These are phyloP conservation scores for Dendronephthya gigantea DNA, from an alignment of 64 coral and sea anemone species.

Conservation along the genomic window DNA sequence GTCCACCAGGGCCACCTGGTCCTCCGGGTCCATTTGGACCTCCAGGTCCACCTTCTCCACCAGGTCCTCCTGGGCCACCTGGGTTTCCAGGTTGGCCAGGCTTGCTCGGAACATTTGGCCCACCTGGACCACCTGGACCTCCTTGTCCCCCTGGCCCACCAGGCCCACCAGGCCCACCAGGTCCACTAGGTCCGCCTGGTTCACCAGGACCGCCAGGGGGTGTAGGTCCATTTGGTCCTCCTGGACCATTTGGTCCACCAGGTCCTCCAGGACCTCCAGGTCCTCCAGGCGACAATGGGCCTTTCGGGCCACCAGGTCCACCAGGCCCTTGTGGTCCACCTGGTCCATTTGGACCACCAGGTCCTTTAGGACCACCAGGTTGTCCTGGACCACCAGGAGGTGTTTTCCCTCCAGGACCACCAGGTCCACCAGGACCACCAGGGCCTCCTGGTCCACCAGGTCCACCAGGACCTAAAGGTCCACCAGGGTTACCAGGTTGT, in stretches of 20 bases:
- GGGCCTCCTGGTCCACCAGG: background rate
- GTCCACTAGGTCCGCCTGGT: background rate
- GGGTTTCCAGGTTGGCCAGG: slow-evolving; percentile 17
- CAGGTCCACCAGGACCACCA: background rate
- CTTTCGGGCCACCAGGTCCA: too few species aligned
- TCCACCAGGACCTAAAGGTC: background rate
- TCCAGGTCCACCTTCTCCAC: background rate
- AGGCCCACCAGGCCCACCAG: slow-evolving; percentile 27
- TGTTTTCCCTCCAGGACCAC: background rate
- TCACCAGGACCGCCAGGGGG: background rate
- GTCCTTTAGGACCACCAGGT: background rate
- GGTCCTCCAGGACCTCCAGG: background rate
- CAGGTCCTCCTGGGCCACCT: slow-evolving; percentile 55
- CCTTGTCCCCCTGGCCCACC: slow-evolving; percentile 26
- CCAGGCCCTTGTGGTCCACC: too few species aligned
- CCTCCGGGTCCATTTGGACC: slow-evolving; percentile 48
- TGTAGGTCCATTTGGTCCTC: slow-evolving; percentile 21
- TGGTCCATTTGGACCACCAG: background rate
- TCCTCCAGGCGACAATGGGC: too few species aligned
- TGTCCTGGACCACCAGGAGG: background rate
- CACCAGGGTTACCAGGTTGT: background rate
- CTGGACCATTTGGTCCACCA: slow-evolving; percentile 15
- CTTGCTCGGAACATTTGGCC: slow-evolving; percentile 26
- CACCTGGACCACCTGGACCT: background rate
- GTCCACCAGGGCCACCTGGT: slow-evolving; percentile 22